Evolutionary conservation across 2,888 invertebrate genomes (phyloP).

Genomic region (Boloria selene): DNA sequence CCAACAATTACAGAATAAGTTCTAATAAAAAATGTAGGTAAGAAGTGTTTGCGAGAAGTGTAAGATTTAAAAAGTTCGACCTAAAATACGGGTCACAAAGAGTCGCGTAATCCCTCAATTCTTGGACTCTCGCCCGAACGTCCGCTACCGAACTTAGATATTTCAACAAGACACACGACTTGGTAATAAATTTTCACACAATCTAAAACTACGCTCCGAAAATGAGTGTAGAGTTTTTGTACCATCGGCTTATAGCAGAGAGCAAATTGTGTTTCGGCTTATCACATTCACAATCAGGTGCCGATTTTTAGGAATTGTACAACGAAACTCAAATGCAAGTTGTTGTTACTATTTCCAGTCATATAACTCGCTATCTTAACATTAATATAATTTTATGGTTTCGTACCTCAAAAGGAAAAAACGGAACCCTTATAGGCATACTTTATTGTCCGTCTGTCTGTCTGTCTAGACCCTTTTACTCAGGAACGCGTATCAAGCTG

Average conservation of each 20-base stretch:
- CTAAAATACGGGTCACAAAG: constrained; percentile 35
- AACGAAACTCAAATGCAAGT: too few species aligned
- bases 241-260: constrained; percentile 11
- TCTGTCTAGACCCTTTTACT: too few species aligned
- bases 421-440: too few species aligned
- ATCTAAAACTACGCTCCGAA: constrained; percentile 55
- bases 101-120: constrained; percentile 47
- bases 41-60: constrained; percentile 1
- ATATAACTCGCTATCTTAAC: too few species aligned
- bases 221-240: constrained; percentile 31
- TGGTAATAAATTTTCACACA: constrained; percentile 66
- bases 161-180: constrained; percentile 60
- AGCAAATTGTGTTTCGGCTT: constrained; percentile 53
- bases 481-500: too few species aligned
- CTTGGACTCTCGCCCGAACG: constrained; percentile 44
- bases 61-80: constrained; percentile 23
- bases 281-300: constrained; percentile 46
- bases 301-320: constrained; percentile 12
- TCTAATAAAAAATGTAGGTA: constrained; percentile 1
- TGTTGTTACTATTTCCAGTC: too few species aligned
- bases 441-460: too few species aligned
- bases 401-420: too few species aligned
- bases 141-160: constrained; percentile 50
- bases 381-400: too few species aligned
- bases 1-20: too few species aligned